Percentiles rank a stretch among this genome's conserved stretches.
Evolutionary conservation across 2,888 invertebrate genomes (phyloP).

Genomic region (Sylvicola fuscatus): DNA sequence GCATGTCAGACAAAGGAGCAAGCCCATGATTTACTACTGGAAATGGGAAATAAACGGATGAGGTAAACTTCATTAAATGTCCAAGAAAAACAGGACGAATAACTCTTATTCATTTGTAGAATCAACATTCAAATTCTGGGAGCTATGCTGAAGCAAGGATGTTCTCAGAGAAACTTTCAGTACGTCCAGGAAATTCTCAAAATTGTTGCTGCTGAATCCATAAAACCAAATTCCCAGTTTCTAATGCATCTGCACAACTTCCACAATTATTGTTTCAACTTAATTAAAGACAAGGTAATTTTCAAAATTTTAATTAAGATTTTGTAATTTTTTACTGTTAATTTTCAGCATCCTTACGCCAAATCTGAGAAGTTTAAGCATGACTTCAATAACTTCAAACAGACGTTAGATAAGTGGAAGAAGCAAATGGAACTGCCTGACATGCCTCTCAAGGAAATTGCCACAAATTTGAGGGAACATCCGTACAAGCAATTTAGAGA

Average conservation of each 20-base stretch:
- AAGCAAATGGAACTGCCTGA: conserved; percentile 26
- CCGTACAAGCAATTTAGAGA: conserved; percentile 43
- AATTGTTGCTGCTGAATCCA: conserved; percentile 33
- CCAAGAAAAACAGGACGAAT: neutral
- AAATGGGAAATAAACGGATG: conserved; percentile 46
- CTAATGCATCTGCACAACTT: conserved; percentile 40
- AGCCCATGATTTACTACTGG: conserved; percentile 40
- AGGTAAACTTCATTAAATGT: conserved; percentile 28
- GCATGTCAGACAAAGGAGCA: conserved; percentile 44
- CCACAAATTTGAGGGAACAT: conserved; percentile 27
- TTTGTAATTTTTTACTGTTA: conserved; percentile 1
- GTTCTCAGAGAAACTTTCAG: conserved; percentile 33
- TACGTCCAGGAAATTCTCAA: conserved; percentile 52
- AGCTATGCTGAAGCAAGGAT: conserved; percentile 46
- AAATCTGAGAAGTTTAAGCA: conserved; percentile 17
- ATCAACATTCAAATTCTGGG: conserved; percentile 56
- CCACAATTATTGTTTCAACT: conserved; percentile 31
- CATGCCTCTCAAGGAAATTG: conserved; percentile 20
- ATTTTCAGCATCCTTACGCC: conserved; percentile 21
- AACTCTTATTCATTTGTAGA: conserved; percentile 35
- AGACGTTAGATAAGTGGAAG: conserved; percentile 28
- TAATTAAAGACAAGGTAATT: conserved; percentile 30
- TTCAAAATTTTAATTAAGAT: neutral
- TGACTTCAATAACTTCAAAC: conserved; percentile 26
- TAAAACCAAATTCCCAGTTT: conserved; percentile 39